Evolutionary conservation across 2,113 vertebrate species (phyloP).

Genomic region (Merops nubicus): DNA sequence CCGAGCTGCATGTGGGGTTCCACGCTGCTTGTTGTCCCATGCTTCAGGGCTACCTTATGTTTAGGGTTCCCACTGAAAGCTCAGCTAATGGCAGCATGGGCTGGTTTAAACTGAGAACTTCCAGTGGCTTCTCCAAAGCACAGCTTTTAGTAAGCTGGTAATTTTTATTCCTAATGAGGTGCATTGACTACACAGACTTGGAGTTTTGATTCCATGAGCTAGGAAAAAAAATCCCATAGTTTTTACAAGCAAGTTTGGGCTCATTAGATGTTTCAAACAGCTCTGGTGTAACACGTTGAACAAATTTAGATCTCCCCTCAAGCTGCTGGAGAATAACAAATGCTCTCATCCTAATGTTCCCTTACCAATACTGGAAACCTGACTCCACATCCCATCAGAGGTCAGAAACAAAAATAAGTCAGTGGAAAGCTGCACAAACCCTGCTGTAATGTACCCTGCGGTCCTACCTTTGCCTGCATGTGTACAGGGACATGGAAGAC

Average conservation of each 20-base stretch:
- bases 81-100: background rate
- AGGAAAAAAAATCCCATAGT: background rate
- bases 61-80: background rate
- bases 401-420: background rate
- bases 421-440: background rate
- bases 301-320: background rate
- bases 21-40: background rate
- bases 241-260: background rate
- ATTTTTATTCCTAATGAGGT: background rate
- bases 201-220: background rate
- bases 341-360: background rate
- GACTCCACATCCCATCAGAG: background rate
- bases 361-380: background rate
- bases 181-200: background rate
- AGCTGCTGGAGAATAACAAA: background rate
- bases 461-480: background rate
- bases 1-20: background rate
- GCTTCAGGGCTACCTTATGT: background rate
- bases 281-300: background rate
- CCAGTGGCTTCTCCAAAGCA: background rate
- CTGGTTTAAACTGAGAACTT: background rate
- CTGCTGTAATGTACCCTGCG: background rate
- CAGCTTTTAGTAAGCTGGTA: background rate
- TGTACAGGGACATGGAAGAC: background rate
- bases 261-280: background rate